Conservation (phyloP, 2,797 vertebrate genomes). For the Gadopsis bispinosus region DNA sequence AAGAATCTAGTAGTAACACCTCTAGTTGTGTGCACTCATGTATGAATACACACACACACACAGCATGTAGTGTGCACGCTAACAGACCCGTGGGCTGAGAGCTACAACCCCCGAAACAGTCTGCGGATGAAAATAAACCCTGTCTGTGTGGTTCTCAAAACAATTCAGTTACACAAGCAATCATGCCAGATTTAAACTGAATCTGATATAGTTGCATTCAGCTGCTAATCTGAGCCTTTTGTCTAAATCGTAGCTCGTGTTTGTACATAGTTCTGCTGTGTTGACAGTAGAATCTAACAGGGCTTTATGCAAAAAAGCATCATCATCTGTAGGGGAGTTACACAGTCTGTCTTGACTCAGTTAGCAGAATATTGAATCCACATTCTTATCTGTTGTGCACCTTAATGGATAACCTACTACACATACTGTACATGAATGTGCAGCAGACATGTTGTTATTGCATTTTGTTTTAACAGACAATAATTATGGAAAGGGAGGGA, state of each 20-base stretch:
- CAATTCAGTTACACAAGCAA: conserved; percentile 46
- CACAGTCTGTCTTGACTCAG: conserved; percentile 21
- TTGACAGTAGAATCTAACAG: conserved; percentile 57
- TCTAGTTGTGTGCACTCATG: conserved; percentile 35
- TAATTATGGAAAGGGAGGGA: not conserved
- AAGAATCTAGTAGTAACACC: conserved; percentile 42
- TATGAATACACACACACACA: conserved; percentile 11
- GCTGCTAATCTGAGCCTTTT: conserved; percentile 52
- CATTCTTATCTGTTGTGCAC: conserved; percentile 27
- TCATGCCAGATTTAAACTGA: conserved; percentile 60
- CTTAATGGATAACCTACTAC: not conserved
- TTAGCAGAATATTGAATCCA: conserved; percentile 44
- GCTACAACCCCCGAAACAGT: conserved; percentile 44
- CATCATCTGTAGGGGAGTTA: conserved; percentile 55
- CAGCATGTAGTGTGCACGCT: conserved; percentile 32
- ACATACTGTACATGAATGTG: not conserved
- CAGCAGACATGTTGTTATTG: not conserved
- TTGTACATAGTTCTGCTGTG: conserved; percentile 61
- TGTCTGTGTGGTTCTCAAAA: conserved; percentile 55
- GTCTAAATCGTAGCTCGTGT: conserved; percentile 40
- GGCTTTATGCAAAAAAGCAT: conserved; percentile 47
- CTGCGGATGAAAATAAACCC: conserved; percentile 53
- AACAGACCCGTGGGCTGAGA: conserved; percentile 56
- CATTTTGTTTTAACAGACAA: not conserved
- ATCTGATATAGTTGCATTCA: conserved; percentile 21